These are phyloP conservation scores for Trematomus loennbergii DNA, from an alignment of 2,113 vertebrate genomes.

Conservation along the genomic window DNA sequence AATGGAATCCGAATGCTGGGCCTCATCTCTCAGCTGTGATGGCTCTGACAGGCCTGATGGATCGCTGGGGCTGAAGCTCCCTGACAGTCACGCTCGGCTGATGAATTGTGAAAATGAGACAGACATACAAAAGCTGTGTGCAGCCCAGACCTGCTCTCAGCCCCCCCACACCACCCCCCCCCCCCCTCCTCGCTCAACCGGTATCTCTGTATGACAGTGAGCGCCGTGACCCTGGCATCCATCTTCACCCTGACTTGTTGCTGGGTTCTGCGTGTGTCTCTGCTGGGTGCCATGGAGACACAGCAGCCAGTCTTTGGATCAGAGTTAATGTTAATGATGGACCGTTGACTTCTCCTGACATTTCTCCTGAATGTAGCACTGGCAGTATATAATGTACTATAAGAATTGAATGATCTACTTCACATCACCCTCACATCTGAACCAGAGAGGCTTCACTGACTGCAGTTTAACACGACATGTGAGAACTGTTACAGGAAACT, in stretches of 20 bases:
- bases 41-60: constrained; percentile 83
- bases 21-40: constrained; percentile 83
- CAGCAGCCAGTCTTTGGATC: constrained; percentile 34
- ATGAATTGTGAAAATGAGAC: constrained; percentile 92
- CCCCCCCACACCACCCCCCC: neutral
- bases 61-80: constrained; percentile 82
- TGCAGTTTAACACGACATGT: neutral
- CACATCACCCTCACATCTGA: constrained; percentile 4
- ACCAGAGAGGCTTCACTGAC: neutral
- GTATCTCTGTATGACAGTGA: constrained; percentile 43
- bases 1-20: constrained; percentile 79
- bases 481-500: neutral
- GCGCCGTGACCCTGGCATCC: constrained; percentile 43
- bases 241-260: constrained; percentile 61
- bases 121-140: constrained; percentile 85
- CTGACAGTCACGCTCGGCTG: constrained; percentile 85
- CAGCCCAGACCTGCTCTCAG: constrained; percentile 56
- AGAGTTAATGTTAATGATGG: constrained; percentile 50
- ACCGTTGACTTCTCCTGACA: constrained; percentile 45
- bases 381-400: neutral
- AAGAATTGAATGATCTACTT: constrained; percentile 28
- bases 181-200: constrained; percentile 30
- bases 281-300: constrained; percentile 46
- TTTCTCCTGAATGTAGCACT: constrained; percentile 32
- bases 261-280: constrained; percentile 35